Base-by-base conservation (phyloP, 1,140 invertebrate species). In the Branchinecta lynchi region DNA sequence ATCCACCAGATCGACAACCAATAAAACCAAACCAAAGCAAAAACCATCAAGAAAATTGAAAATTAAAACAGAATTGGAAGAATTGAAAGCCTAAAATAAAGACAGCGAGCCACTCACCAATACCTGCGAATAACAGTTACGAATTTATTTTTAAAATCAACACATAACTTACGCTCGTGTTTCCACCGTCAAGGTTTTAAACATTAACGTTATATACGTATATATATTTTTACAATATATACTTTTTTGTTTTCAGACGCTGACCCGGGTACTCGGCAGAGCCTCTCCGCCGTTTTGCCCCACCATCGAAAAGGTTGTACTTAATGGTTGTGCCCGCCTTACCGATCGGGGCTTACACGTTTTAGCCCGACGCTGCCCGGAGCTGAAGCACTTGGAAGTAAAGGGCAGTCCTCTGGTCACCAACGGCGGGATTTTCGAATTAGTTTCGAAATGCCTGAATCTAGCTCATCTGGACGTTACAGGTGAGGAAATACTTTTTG, bases 391-490 rank as follows among this genome's bases (percentile, higher is more conserved):
- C 75, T 79, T 90, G 20, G 86, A 89, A 74, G 77, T 89, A 43
- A 85, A 86, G 72, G 85, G 84, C 8, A 87, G 87, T 76, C 76
- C 81, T 12, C 82, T 82, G 68, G 80, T 89, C n/a, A 86, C 85
- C 20, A 87, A 89, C 77, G 79, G 80, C 66, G 84, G 85, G 3
- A 75, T 88, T 17, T 84, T 82, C 73, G 86, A 87, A 74, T 77
- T 87, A 7, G 83, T 83, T 7, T 81, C 84, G 0, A 81, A 83
- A 72, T 87, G 86, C 76, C 81, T 82, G 67, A 87, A 87, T 76
- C 77, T 90, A 20, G 85, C 87, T 73, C 85, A 88, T 76, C 79
- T 90, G 20, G 87, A 89, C 78, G 79, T 89, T 8, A 87, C 87
- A 70, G 87, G 87, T 88, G 77, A 79, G 77, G 43, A 21, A 21